Evolutionary conservation across 2,888 invertebrate species (phyloP), one percentile per base, ranked within the genome.

Genomic region (Miltochrista miniata): DNA sequence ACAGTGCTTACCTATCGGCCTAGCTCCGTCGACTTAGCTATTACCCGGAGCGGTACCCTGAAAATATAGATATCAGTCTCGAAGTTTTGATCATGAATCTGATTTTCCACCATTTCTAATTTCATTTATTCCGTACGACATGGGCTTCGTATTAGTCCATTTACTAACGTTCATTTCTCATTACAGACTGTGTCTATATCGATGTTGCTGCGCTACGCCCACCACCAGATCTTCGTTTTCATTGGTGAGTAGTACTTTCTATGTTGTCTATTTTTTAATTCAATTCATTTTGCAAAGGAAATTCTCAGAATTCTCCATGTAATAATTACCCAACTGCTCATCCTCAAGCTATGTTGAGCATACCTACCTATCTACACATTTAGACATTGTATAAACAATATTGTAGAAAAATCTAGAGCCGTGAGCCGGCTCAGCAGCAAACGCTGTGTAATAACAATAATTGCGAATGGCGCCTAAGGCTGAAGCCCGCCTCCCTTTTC

Each of bases 221-320:
- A 99, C 90, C 99, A 99, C 85, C 99, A 99, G 92, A 99, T 99
- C 79, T 99, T 99, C 91, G 95, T 99, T 58, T 99, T 99, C 81
- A 99, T 99, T 73, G 98, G 98, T 98, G 93, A 96, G 96, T 94
- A 55, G 60, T 54, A 54, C 43, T 37, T 56, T 12, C 41, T 63
- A 37, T 44, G 45, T 46, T 56, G 46, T 56, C 39, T 13, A 47
- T 15, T 18, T 54, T 34, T 36, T 55, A 48, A 50, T 31, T 39
- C 47, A 29, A 24, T 35, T 37, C 12, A 11, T 33, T 36, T 30
- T 14, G 38, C 8, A 24, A 34, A 35, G 14, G n/a, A n/a, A n/a
- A n/a, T n/a, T n/a, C n/a, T 39, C 18, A 14, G 11, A 9, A 14
- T 41, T 31, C 31, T 13, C 13, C 31, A 10, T 40, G 2, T 11